Evolutionary conservation across 2,797 vertebrate genomes (phyloP), one percentile per base, ranked within the genome.

Genomic region (Smutsia temminckii): DNA sequence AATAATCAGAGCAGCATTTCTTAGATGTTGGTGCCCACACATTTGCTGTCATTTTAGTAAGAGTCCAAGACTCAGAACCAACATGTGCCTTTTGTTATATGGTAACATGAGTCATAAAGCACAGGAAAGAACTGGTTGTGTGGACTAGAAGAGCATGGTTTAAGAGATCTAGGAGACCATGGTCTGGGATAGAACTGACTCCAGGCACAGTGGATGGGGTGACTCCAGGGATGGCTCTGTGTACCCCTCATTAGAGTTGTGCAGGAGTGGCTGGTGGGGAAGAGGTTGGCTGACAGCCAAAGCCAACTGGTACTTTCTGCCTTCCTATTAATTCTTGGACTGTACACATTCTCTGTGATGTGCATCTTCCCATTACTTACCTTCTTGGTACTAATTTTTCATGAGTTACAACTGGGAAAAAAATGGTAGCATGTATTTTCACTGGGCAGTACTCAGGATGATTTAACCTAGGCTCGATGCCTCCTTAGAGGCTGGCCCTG

Each of bases 271-370:
- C 51, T 59, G 42, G 8, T 34, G 34, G 29, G 64, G 46, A 90
- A 27, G 25, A 87, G n/a, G n/a, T 53, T 66, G 72, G 59, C 25
- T 25, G 68, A 79, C 61, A 51, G 11, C 21, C 6, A 37, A 40
- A 49, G 51, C 37, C 2, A 42, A 5, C 55, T 93, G 59, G 40
- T 69, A 5, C 27, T 64, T 68, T 42, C 66, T 63, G 25, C 37
- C 66, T 91, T 90, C 69, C n/a, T 3, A 1, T 61, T 42, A 72
- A 20, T 17, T 23, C 57, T 74, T 1, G 1, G 40, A 18, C 3
- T 34, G 59, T 16, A 0, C 9, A 11, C 0, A 46, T 8, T 17
- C 5, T 81, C 51, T 57, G n/a, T 3, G 0, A 9, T 0, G 0
- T 8, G 32, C 32, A 27, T 68, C 53, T 90, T 91, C 49, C 72